Evolutionary conservation across 1,140 invertebrate genomes (phyloP), one percentile per base, ranked within the genome.

Genomic region (Lycorma delicatula): DNA sequence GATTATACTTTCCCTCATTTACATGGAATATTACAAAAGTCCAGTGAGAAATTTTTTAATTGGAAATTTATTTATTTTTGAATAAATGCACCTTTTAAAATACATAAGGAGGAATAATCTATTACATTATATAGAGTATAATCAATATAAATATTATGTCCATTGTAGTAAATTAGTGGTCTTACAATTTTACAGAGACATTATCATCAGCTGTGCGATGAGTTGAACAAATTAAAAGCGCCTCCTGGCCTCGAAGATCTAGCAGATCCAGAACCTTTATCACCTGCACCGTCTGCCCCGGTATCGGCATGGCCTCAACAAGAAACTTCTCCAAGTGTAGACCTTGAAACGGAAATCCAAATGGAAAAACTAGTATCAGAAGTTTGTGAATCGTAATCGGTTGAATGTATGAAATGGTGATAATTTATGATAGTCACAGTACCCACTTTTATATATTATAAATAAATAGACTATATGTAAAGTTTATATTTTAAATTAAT

Each of bases 151-250:
- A n/a, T n/a, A n/a, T n/a, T n/a, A n/a, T n/a, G n/a, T n/a, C n/a
- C n/a, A n/a, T n/a, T n/a, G n/a, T n/a, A n/a, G n/a, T n/a, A n/a
- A n/a, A n/a, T n/a, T n/a, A n/a, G n/a, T n/a, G n/a, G n/a, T n/a
- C n/a, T n/a, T n/a, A n/a, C n/a, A n/a, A n/a, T n/a, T 53, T 75
- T 79, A 52, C 77, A 89, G 80, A 81, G 86, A 54, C 84, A 90
- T 69, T 91, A 87, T 70, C 83, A 83, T 60, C 81, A 86, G 65
- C 72, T 91, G 59, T 80, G 85, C 59, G 86, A 89, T 70, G 87
- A 90, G 72, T 72, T 91, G 60, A 79, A 82, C 22, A 89, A 89
- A 74, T 73, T 93, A 66, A 82, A 84, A 65, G 81, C 84, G 9
- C 87, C 87, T 3, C 73, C 79, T 41, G 84, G 84, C 3, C 71